A percentile compares a stretch with the other conserved stretches of the same genome.
phyloP scores from a whole-genome alignment of 2,888 invertebrate species.

The Caradrina clavipalpis region DNA sequence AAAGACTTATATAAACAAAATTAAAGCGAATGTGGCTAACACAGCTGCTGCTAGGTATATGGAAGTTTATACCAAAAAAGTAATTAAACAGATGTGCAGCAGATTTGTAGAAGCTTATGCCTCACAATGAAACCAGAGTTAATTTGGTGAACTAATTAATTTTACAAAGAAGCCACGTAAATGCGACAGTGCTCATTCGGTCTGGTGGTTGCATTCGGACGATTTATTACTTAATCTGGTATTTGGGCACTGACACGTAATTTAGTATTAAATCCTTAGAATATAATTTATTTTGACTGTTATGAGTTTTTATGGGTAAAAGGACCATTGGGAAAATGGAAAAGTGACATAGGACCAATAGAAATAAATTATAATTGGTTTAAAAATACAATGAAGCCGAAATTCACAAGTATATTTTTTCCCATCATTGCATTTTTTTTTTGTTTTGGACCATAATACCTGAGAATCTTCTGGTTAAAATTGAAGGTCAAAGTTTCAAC shows the following conservation, averaged over 20 bases:
- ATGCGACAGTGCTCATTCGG: not conserved
- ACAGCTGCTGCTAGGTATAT: not conserved
- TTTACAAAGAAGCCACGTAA: slow-evolving; percentile 14
- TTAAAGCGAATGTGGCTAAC: not conserved
- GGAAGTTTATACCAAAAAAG: not conserved
- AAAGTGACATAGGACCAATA: no score
- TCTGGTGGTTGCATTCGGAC: no score
- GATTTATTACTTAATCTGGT: not conserved
- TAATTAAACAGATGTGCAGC: slow-evolving; percentile 13
- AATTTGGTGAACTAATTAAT: slow-evolving; percentile 31
- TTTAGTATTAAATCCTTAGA: no score
- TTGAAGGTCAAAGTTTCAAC: no score
- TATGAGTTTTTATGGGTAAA: not conserved
- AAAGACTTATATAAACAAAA: not conserved
- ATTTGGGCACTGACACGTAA: not conserved
- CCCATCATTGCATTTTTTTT: no score
- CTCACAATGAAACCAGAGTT: slow-evolving; percentile 8
- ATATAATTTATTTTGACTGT: no score
- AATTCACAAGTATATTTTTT: no score
- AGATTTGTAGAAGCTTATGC: not conserved
- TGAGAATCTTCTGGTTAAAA: no score
- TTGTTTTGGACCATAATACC: no score
- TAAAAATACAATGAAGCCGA: no score
- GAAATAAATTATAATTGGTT: no score
- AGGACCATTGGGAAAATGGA: not conserved